phyloP scores from a whole-genome alignment of 1,140 invertebrate genomes.

The Magallana ariakensis region DNA sequence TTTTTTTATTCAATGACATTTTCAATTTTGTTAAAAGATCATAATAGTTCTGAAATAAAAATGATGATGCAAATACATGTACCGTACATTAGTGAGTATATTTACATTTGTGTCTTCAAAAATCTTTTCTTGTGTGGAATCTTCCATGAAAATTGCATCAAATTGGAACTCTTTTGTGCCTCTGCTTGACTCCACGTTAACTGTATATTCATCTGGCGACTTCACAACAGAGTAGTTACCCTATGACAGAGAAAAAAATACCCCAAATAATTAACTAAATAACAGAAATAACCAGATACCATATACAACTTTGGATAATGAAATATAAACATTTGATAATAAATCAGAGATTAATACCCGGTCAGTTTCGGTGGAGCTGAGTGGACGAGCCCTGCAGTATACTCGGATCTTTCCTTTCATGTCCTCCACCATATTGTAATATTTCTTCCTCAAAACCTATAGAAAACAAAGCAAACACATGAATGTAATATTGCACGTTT shows the following conservation, averaged over 20 bases:
- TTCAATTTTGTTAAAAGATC: neutral
- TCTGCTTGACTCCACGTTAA: constrained; percentile 66
- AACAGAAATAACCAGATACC: neutral
- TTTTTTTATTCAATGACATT: too few species aligned
- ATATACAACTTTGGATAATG: neutral
- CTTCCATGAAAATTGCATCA: constrained; percentile 77
- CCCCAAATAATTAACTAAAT: neutral
- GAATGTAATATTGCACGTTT: neutral
- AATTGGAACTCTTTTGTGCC: constrained; percentile 78
- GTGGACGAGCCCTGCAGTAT: constrained; percentile 79
- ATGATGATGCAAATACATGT: too few species aligned
- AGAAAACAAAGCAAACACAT: constrained; percentile 35
- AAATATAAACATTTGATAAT: too few species aligned
- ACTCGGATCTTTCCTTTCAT: constrained; percentile 82
- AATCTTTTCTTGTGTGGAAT: constrained; percentile 74
- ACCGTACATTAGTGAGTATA: too few species aligned
- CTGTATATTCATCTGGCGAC: constrained; percentile 75
- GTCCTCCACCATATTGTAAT: constrained; percentile 82
- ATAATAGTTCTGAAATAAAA: neutral
- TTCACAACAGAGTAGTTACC: constrained; percentile 72
- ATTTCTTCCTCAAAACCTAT: constrained; percentile 80
- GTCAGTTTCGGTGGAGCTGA: constrained; percentile 71
- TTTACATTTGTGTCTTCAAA: constrained; percentile 79
- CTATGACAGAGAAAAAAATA: constrained; percentile 57
- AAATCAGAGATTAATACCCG: constrained; percentile 59